Evolutionary conservation across 2,113 vertebrate species (phyloP).

Genomic region (Procavia capensis): DNA sequence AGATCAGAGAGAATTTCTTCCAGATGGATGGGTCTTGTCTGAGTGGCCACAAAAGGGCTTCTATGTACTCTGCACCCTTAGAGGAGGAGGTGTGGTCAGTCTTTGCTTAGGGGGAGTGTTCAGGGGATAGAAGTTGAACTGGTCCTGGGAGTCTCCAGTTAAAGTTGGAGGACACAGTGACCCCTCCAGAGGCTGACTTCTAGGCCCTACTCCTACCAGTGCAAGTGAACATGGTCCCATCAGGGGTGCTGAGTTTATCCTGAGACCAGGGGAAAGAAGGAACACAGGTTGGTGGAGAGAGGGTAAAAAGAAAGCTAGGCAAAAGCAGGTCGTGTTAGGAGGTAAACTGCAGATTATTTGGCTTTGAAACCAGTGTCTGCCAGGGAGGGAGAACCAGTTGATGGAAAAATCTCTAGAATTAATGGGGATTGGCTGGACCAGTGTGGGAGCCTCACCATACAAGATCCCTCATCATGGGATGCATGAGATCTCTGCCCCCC

Average conservation of each 20-base stretch:
- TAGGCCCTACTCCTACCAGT: neutral
- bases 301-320: neutral
- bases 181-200: neutral
- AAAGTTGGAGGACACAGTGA: neutral
- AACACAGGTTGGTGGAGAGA: neutral
- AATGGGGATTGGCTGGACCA: neutral
- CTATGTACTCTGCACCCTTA: neutral
- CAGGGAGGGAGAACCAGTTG: neutral
- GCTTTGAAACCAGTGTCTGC: neutral
- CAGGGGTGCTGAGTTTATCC: neutral
- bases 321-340: neutral
- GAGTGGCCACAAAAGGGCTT: neutral
- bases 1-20: neutral
- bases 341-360: neutral
- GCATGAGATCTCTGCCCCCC: neutral
- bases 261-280: neutral
- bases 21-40: neutral
- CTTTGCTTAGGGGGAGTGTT: neutral
- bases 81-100: neutral
- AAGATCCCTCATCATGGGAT: neutral
- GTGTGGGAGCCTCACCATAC: accelerated
- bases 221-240: neutral
- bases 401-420: neutral
- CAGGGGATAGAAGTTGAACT: neutral
- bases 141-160: neutral